These are phyloP conservation scores for Zosterops pallidus DNA, from an alignment of 2,113 vertebrate genomes.

Conservation along the genomic window DNA sequence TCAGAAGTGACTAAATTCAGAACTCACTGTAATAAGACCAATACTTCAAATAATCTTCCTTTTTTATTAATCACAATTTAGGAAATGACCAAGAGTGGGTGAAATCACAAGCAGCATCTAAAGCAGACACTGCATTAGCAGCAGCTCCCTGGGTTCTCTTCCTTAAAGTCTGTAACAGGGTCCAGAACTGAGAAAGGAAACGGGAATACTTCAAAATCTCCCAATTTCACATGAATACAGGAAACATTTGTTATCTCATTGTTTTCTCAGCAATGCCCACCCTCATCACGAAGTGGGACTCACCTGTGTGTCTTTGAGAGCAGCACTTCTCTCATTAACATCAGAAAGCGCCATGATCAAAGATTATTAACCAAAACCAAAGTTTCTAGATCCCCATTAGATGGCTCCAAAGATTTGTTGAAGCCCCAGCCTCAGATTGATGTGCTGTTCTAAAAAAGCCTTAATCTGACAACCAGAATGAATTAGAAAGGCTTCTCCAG, in stretches of 20 bases:
- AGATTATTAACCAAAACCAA: background rate
- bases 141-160: background rate
- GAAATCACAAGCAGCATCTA: background rate
- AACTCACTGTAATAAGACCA: background rate
- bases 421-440: background rate
- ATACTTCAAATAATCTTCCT: background rate
- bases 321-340: background rate
- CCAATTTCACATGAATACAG: background rate
- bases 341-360: background rate
- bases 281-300: fast-evolving
- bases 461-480: background rate
- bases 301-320: background rate
- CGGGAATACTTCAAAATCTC: background rate
- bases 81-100: background rate
- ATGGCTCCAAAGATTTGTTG: constrained; percentile 34
- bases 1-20: background rate
- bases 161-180: background rate
- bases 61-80: background rate
- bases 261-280: background rate
- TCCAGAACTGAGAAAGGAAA: background rate
- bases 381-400: background rate
- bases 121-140: background rate
- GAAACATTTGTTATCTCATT: background rate
- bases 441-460: background rate
- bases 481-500: background rate